These are phyloP conservation scores for Myotis pilosus DNA, from an alignment of 2,797 vertebrate species.

Conservation along the genomic window DNA sequence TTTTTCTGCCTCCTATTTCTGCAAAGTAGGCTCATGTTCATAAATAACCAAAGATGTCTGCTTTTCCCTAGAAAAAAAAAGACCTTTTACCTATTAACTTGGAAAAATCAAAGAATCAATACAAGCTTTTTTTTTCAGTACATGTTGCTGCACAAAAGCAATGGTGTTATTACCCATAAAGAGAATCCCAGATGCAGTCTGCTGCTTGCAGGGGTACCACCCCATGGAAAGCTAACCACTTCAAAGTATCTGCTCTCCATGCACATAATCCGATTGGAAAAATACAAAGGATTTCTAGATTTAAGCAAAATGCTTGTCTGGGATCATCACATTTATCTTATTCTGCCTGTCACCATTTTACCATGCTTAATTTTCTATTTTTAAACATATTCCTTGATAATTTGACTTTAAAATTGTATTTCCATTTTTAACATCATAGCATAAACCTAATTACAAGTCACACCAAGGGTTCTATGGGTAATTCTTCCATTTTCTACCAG, in stretches of 20 bases:
- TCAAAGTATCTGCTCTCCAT: not conserved
- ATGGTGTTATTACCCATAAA: not conserved
- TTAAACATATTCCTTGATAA: constrained; percentile 75
- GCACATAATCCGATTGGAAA: constrained; percentile 36
- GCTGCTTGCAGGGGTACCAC: not conserved
- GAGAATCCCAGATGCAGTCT: not conserved
- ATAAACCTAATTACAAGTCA: constrained; percentile 75
- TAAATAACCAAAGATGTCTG: not conserved
- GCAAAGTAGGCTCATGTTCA: not conserved
- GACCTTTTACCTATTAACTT: constrained; percentile 16
- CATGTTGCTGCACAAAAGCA: constrained; percentile 11
- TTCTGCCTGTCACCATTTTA: constrained; percentile 26
- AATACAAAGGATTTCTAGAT: constrained; percentile 73
- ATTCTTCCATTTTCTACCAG: not conserved
- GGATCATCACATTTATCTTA: constrained; percentile 68
- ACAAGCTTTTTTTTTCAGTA: constrained; percentile 14
- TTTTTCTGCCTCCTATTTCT: not conserved
- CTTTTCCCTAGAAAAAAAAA: constrained; percentile 3
- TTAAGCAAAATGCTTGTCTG: constrained; percentile 68
- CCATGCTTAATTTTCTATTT: constrained; percentile 67
- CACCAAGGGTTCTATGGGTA: constrained; percentile 61
- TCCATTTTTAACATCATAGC: constrained; percentile 74
- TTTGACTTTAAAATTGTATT: constrained; percentile 79
- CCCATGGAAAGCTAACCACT: not conserved
- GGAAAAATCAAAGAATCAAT: constrained; percentile 48